Evolutionary conservation across 2,888 invertebrate genomes (phyloP).

Genomic region (Harpagoxenus sublaevis): DNA sequence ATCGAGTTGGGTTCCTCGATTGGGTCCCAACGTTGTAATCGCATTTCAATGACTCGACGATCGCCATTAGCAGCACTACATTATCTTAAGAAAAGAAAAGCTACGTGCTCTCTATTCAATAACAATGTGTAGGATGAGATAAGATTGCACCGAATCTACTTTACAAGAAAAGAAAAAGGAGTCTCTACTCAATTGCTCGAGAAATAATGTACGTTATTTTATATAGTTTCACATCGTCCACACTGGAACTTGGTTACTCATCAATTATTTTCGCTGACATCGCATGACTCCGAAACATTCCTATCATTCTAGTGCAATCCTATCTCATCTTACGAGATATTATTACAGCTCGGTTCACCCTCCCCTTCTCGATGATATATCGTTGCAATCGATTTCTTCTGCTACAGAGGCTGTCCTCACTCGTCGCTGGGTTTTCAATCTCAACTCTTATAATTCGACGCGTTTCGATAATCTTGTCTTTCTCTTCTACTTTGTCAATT

Average conservation of each 20-base stretch:
- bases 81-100: not conserved
- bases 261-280: constrained; percentile 31
- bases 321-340: constrained; percentile 36
- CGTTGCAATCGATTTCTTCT: constrained; percentile 25
- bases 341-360: not conserved
- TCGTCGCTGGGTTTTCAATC: constrained; percentile 18
- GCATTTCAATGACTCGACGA: constrained; percentile 1
- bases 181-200: not conserved
- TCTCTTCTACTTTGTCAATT: not conserved
- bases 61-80: not conserved
- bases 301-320: constrained; percentile 36
- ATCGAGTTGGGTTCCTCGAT: not conserved
- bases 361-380: not conserved
- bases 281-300: constrained; percentile 12
- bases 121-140: constrained; percentile 17
- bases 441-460: constrained; percentile 5
- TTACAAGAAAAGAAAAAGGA: not conserved
- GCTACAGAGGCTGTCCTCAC: not conserved
- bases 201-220: constrained; percentile 3
- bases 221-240: not conserved
- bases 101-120: not conserved
- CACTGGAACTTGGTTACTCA: constrained; percentile 15
- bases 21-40: not conserved
- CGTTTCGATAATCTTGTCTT: constrained; percentile 12
- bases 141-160: constrained; percentile 23